Base-by-base conservation (phyloP, 2,113 vertebrate species). In the Pungitius pungitius region DNA sequence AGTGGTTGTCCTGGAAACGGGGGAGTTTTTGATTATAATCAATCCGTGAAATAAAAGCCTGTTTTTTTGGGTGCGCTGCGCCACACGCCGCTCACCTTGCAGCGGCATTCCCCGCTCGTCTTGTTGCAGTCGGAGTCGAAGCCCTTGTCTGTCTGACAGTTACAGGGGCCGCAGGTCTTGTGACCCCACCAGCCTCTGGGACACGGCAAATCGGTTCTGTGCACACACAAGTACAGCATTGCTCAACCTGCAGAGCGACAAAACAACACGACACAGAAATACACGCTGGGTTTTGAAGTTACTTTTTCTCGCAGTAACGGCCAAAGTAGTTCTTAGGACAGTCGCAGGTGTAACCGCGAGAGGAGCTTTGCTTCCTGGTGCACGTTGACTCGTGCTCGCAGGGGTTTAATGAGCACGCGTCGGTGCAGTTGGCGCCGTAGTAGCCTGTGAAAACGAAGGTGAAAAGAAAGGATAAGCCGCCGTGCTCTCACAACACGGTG, bases 111-210 rank as follows among this genome's bases (percentile, higher is more conserved):
- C 66, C 97, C 97, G 0, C 91, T 97, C 0, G 95, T 98, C 90
- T 97, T 96, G 92, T 99, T 97, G 90, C 97, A 99, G 81, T 99
- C 96, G 0, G 95, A 92, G 81, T 98, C 96, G 8, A 99, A 99
- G 69, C 97, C 97, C 40, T 93, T 94, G 75, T 93, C 88, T 5
- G 92, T 90, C 0, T 94, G 93, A 63, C 97, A 99, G 89, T 91
- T 94, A 89, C 97, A 99, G 0, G 97, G 97, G 4, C 97, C 96
- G 0, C 97, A 99, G 0, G 95, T 96, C 75, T 96, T 96, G 74
- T 98, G 95, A 8, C 97, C 97, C 97, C 97, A 98, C 96, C 97
- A 97, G 6, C 97, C 97, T 26, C 95, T 93, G 0, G 97, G 96
- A 72, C 97, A 98, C 0, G 97, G 97, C 71, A 96, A 88, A 26